phyloP scores from a whole-genome alignment of 2,797 vertebrate species.

The Hypotaenidia okinawae region DNA sequence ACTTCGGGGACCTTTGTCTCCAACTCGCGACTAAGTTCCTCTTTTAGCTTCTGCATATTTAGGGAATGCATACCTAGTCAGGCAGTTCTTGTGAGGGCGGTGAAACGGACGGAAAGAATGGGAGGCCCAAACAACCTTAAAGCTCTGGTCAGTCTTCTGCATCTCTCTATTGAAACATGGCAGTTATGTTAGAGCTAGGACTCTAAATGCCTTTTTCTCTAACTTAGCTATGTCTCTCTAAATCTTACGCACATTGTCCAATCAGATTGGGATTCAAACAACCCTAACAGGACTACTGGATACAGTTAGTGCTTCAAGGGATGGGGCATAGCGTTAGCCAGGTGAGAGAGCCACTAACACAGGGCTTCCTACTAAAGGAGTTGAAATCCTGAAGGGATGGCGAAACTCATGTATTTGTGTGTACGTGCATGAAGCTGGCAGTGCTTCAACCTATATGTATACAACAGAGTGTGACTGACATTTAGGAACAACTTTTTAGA shows the following conservation, averaged over 20 bases:
- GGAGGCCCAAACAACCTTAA: too few species aligned
- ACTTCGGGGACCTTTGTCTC: too few species aligned
- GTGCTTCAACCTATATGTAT: not conserved
- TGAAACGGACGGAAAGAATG: too few species aligned
- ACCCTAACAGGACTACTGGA: not conserved
- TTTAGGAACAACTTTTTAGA: not conserved
- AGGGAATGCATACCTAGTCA: too few species aligned
- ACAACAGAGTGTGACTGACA: not conserved
- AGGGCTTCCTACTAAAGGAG: not conserved
- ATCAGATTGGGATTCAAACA: not conserved
- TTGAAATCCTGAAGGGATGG: not conserved
- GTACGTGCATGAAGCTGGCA: not conserved
- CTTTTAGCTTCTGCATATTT: too few species aligned
- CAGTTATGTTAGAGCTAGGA: not conserved
- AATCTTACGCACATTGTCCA: not conserved
- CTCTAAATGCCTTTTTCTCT: not conserved
- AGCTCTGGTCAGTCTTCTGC: too few species aligned
- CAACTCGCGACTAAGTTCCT: too few species aligned
- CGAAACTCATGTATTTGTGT: accelerated
- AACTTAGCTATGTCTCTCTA: not conserved
- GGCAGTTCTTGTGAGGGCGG: too few species aligned
- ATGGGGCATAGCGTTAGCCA: not conserved
- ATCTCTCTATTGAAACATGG: not conserved
- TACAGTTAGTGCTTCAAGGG: not conserved
- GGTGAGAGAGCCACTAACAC: not conserved